A percentile compares a stretch with the other conserved stretches of the same genome.
Evolutionary conservation across 2,113 vertebrate species (phyloP).

Genomic region (Daubentonia madagascariensis): DNA sequence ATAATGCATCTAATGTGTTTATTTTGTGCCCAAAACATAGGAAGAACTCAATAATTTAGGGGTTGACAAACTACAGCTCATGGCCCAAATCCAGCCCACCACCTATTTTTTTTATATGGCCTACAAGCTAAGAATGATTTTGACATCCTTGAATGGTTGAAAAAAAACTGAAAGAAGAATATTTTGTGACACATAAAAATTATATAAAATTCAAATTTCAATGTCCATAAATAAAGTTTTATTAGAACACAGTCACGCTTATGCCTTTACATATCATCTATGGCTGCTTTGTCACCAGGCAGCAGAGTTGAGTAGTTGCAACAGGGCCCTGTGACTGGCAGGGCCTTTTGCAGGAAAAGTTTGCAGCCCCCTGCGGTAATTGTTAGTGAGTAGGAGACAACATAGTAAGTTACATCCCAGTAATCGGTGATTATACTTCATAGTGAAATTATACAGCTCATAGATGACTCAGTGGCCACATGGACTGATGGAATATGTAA

Average conservation of each 20-base stretch:
- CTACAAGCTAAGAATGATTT: neutral
- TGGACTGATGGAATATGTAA: too few species aligned
- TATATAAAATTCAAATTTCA: neutral
- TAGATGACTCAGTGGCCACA: neutral
- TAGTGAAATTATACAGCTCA: neutral
- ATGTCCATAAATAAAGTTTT: neutral
- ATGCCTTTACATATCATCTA: rapidly evolving
- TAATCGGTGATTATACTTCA: too few species aligned
- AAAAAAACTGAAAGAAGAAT: neutral
- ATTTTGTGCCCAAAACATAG: neutral
- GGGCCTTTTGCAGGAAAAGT: neutral
- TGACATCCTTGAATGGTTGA: neutral
- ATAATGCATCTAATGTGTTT: too few species aligned
- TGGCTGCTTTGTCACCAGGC: rapidly evolving
- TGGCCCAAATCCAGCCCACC: neutral
- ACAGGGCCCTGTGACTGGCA: neutral
- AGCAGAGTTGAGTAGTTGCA: rapidly evolving
- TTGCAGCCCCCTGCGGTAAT: rapidly evolving
- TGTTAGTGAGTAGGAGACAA: rapidly evolving
- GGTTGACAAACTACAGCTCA: neutral
- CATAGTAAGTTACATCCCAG: neutral
- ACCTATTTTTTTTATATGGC: neutral
- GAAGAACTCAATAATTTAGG: neutral
- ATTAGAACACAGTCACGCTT: neutral
- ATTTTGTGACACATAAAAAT: neutral